Evolutionary conservation across 2,797 vertebrate species (phyloP), one percentile per base, ranked within the genome.

Genomic region (Podargus strigoides): DNA sequence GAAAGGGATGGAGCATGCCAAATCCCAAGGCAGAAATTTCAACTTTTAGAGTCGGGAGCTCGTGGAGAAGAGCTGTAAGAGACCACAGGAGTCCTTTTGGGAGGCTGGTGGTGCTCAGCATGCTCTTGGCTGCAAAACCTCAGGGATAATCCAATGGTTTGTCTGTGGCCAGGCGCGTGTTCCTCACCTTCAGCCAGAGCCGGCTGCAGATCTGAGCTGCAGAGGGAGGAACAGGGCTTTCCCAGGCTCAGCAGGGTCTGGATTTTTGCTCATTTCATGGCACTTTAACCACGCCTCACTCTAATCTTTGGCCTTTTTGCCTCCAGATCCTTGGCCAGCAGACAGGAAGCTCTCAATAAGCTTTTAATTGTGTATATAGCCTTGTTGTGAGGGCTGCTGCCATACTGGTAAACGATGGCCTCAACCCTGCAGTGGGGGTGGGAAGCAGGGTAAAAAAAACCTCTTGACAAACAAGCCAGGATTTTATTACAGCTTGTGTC

Each of bases 131-230:
- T 15, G 49, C 32, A 11, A 47, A 90, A 14, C 26, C 63, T 36
- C 64, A 23, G 32, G 36, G 44, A 13, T 15, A 24, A 14, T 9
- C 42, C 62, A 59, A 30, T 2, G 5, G 42, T 4, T 66, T 36
- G 20, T 24, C 67, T 64, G 37, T 2, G 4, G 56, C 1, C 78
- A 84, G 46, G 14, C 6, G 1, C 3, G 3, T 0, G 3, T 42
- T 32, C 3, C 37, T 67, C 10, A 2, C 42, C 52, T 41, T 80
- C 69, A 24, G 37, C 30, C 13, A 26, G 34, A n/a, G 6, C 41
- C 8, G 2, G 59, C 72, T 22, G 47, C 37, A 16, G 63, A 11
- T 9, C 1, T 2, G 30, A 74, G 59, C 60, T 14, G 62, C 2
- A 2, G 19, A 32, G 36, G 22, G 46, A 66, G 18, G 41, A 59